A percentile compares a stretch with the other conserved stretches of the same genome.
Evolutionary conservation across 2,797 vertebrate genomes (phyloP).

Genomic region (Thunnus albacares): DNA sequence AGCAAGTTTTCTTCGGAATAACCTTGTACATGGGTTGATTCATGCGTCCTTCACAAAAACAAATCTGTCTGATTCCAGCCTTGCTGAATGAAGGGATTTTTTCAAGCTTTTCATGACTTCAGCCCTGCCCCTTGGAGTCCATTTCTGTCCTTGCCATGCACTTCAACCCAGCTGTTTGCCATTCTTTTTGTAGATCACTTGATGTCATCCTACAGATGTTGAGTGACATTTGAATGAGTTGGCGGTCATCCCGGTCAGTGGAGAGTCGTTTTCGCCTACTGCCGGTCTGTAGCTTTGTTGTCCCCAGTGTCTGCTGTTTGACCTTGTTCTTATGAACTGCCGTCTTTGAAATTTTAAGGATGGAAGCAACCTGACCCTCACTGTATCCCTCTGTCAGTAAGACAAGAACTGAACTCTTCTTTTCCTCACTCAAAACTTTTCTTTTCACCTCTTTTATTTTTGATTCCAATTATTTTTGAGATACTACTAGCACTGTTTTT

Average conservation of each 20-base stretch:
- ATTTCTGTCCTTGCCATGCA: background rate
- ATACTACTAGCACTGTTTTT: too few species aligned
- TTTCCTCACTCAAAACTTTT: too few species aligned
- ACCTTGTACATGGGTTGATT: too few species aligned
- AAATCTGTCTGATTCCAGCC: too few species aligned
- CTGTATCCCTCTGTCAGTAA: background rate
- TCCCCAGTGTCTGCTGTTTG: constrained; percentile 16
- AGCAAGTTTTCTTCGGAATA: too few species aligned
- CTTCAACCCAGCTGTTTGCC: background rate
- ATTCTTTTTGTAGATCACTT: background rate
- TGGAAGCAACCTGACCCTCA: background rate
- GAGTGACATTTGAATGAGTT: constrained; percentile 13
- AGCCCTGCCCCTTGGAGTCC: too few species aligned
- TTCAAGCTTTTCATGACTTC: too few species aligned
- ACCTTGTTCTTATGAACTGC: constrained; percentile 25
- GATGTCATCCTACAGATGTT: background rate
- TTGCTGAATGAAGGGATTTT: too few species aligned
- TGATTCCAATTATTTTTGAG: too few species aligned
- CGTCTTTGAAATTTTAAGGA: constrained; percentile 1
- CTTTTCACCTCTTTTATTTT: background rate
- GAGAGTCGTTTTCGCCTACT: background rate
- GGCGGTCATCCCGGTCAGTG: background rate
- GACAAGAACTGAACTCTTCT: background rate
- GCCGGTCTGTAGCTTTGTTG: background rate
- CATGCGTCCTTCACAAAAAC: too few species aligned